Base-by-base conservation (phyloP, 2,888 invertebrate species). In the Euphydryas editha region DNA sequence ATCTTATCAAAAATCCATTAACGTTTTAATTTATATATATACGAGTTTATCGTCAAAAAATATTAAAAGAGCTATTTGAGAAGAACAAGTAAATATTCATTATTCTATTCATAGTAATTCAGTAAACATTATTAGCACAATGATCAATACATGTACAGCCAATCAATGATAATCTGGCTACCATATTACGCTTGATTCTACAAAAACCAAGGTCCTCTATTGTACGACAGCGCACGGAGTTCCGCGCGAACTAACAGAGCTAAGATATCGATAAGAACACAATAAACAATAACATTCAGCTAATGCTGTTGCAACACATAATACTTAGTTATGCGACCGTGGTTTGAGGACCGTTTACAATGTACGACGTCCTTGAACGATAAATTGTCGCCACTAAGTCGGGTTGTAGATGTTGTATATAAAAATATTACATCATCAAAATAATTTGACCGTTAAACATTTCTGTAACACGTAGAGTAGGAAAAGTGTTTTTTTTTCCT, bases 241-340 rank as follows among this genome's bases (percentile, higher is more conserved):
- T 83, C 81, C 81, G 81, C 78, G 80, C 81, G 78, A 78, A 80
- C 81, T 75, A 81, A 84, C 84, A 86, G 84, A 84, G 85, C 79
- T 68, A 70, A 86, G 83, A 86, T 85, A 88, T 88, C 87, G 89
- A 91, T 91, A 90, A 90, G 88, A 90, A 91, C 78, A 92, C 92
- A 92, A 92, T 92, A 89, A 90, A 92, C 92, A 92, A 92, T 91
- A 91, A 90, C 89, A 87, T 79, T 84, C 83, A 79, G 78, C 78
- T 84, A 84, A 84, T 84, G 82, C 83, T 72, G 74, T 86, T 86
- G 85, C 86, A 82, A 86, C 84, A 84, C 77, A 64, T 73, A 74
- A 75, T 78, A 30, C 30, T 30, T 30, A 75, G 79, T 81, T 83
- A 83, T 83, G 85, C 78, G 85, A 83, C 84, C 81, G 80, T 83